Percentiles rank a stretch among this genome's conserved stretches.
phyloP scores from a whole-genome alignment of 2,113 vertebrate species.

The Neogobius melanostomus region DNA sequence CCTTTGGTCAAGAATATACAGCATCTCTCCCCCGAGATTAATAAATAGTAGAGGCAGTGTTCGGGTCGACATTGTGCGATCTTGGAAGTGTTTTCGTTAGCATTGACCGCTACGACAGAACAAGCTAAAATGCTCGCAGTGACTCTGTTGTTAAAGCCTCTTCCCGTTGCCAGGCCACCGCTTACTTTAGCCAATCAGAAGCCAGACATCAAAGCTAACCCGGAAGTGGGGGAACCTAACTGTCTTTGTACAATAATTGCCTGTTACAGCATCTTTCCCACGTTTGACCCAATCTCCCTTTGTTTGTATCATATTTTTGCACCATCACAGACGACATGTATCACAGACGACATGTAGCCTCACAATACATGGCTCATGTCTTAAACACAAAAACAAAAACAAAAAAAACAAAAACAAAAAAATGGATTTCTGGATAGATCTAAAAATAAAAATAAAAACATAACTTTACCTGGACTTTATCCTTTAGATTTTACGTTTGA shows the following conservation, averaged over 20 bases:
- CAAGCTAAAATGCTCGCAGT: conserved; percentile 3
- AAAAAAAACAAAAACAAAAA: too few relatives aligned
- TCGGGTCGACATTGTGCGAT: conserved; percentile 80
- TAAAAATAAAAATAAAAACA: neutral
- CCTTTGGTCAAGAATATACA: conserved; percentile 94
- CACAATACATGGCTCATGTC: conserved; percentile 48
- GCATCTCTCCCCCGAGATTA: conserved; percentile 96
- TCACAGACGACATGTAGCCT: conserved; percentile 14
- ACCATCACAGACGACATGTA: neutral
- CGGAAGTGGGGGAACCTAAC: conserved; percentile 11
- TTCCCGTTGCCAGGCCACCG: conserved; percentile 76
- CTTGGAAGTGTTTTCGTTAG: neutral
- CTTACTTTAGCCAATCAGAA: conserved; percentile 74
- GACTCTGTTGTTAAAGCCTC: conserved; percentile 48
- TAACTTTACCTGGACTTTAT: too few relatives aligned
- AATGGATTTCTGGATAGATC: neutral
- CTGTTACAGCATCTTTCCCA: conserved; percentile 48
- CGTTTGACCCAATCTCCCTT: conserved; percentile 19
- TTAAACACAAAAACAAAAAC: too few relatives aligned
- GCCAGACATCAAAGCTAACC: neutral
- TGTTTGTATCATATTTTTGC: conserved; percentile 6
- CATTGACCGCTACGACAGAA: conserved; percentile 18
- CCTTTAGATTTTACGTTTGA: too few relatives aligned
- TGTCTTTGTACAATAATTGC: conserved; percentile 37
- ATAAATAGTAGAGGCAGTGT: conserved; percentile 92